Percentiles rank a stretch among this genome's conserved stretches.
Conservation (phyloP, 2,888 invertebrate genomes). For the Dioctria rufipes region DNA sequence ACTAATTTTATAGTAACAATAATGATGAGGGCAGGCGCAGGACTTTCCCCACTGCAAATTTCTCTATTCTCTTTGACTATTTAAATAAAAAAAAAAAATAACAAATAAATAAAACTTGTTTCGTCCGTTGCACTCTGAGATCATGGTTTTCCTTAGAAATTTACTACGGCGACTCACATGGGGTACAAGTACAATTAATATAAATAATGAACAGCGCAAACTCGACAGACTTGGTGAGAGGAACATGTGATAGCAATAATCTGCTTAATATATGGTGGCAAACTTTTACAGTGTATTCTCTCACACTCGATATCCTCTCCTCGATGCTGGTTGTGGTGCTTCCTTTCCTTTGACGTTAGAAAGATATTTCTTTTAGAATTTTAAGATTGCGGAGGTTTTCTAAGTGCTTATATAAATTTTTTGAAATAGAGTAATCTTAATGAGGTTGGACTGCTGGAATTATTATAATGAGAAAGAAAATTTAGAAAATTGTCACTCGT, state of each 20-base stretch:
- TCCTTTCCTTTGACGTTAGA: no score
- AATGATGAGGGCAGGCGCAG: no score
- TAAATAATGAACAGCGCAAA: constrained; percentile 6
- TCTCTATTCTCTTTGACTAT: not conserved
- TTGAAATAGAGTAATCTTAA: no score
- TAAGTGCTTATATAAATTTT: no score
- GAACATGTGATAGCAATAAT: constrained; percentile 6
- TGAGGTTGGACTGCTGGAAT: no score
- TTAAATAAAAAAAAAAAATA: not conserved
- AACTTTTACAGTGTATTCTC: not conserved
- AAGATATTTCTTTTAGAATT: no score
- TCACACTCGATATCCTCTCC: no score
- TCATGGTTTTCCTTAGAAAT: constrained; percentile 1
- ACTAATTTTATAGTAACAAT: no score
- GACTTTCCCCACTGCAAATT: not conserved
- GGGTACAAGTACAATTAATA: not conserved
- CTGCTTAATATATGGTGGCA: not conserved
- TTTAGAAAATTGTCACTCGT: no score
- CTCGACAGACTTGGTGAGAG: not conserved
- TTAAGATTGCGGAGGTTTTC: no score
- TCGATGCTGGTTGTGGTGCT: no score
- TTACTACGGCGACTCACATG: not conserved
- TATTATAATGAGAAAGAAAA: no score
- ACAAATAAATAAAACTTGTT: not conserved
- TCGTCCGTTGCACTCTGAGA: not conserved